Percentiles rank a stretch among this genome's conserved stretches.
phyloP scores from a whole-genome alignment of 2,113 vertebrate species.

The Anguilla rostrata region DNA sequence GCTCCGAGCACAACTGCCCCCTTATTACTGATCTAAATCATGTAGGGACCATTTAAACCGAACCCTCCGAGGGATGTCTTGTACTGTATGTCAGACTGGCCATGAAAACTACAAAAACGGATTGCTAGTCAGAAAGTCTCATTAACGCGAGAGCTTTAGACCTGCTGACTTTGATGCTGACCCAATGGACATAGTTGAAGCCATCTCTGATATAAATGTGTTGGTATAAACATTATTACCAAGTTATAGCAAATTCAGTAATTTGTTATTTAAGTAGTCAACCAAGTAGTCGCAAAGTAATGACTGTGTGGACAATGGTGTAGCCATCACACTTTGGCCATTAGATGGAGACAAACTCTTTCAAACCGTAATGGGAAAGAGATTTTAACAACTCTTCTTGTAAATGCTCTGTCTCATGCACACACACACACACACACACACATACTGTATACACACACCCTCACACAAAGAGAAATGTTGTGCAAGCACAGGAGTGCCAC shows the following conservation, averaged over 20 bases:
- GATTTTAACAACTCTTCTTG: background rate
- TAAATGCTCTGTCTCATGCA: background rate
- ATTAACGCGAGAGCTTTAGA: no score
- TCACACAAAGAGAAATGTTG: background rate
- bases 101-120: background rate
- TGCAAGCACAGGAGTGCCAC: background rate
- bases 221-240: no score
- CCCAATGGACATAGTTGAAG: no score
- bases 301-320: background rate
- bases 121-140: no score
- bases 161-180: no score
- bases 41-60: conserved; percentile 22
- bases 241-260: no score
- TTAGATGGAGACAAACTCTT: conserved; percentile 61
- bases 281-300: no score
- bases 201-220: no score
- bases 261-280: no score
- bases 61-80: background rate
- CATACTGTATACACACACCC: no score
- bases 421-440: no score
- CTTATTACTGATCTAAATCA: conserved; percentile 31
- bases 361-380: conserved; percentile 4
- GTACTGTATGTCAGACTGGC: background rate
- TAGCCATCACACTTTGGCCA: conserved; percentile 37
- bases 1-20: background rate